Conservation (phyloP, 2,797 vertebrate species). For the Octomys mimax region DNA sequence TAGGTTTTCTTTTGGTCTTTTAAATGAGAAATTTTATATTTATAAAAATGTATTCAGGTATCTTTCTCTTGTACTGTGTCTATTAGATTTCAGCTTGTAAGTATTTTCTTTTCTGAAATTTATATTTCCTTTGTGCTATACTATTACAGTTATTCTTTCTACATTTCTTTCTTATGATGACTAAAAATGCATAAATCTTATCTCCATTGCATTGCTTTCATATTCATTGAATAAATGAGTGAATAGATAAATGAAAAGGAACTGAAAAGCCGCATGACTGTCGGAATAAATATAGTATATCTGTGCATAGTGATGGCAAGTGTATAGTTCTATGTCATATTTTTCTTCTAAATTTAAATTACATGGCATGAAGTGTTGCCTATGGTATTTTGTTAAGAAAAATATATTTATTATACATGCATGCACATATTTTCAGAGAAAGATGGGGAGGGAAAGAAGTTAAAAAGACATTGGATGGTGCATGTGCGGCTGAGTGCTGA, state of each 20-base stretch:
- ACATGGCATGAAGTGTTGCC: background rate
- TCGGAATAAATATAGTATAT: background rate
- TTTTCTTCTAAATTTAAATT: conserved; percentile 35
- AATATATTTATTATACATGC: background rate
- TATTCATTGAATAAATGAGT: background rate
- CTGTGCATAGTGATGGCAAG: background rate
- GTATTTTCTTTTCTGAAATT: background rate
- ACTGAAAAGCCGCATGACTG: background rate
- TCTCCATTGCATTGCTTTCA: background rate
- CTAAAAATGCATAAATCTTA: background rate
- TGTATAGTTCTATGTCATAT: background rate
- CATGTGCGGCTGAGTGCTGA: background rate
- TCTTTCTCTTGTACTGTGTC: background rate
- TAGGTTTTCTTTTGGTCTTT: background rate
- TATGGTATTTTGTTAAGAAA: background rate
- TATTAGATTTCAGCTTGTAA: background rate
- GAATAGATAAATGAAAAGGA: background rate
- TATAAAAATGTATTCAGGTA: background rate
- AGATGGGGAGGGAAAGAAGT: background rate
- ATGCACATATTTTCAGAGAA: background rate
- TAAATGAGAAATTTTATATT: background rate
- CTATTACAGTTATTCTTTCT: background rate
- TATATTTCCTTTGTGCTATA: background rate
- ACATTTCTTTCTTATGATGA: background rate
- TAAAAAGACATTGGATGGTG: background rate